Base-by-base conservation (phyloP, 2,113 vertebrate genomes). In the Xiphias gladius region DNA sequence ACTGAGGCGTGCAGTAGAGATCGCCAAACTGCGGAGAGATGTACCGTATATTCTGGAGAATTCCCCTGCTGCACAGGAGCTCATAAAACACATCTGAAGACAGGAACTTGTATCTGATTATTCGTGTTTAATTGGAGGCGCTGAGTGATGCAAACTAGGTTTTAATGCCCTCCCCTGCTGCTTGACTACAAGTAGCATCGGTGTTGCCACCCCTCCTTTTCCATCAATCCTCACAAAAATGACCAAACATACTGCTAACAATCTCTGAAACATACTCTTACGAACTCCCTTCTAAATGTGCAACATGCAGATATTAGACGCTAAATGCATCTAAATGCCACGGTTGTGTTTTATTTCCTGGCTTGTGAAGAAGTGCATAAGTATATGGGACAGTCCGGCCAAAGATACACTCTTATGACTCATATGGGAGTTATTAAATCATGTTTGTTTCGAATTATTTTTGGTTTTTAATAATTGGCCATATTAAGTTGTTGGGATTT, bases 91-190 rank as follows among this genome's bases (percentile, higher is more conserved):
- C 84, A 88, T 92, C 86, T 88, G 79, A 88, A 93, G 92, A 94
- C 91, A 91, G 91, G 86, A 94, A 94, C 90, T 93, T 91, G 91
- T 92, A 93, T 92, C 91, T 91, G 92, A 91, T 94, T 95, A 94
- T 95, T 95, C 83, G 87, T 94, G 93, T 95, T 95, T 95, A 95
- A 95, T 95, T 95, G 94, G 93, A 94, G 87, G 92, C 89, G 80
- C 91, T 93, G 93, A 95, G 93, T 95, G 93, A 94, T 94, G 92
- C 93, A 94, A 93, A 93, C 92, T 92, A 92, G 92, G 77, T 87
- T 92, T 94, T 94, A 95, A 94, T 94, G 91, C 86, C 93, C 92
- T 93, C 92, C 93, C 93, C 94, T 91, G 94, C 94, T 94, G 93
- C 92, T 89, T 57, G 79, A 91, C 91, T 93, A 92, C 93, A 91